Evolutionary conservation across 2,888 invertebrate genomes (phyloP), one percentile per base, ranked within the genome.

Genomic region (Nematopogon swammerdamellus): DNA sequence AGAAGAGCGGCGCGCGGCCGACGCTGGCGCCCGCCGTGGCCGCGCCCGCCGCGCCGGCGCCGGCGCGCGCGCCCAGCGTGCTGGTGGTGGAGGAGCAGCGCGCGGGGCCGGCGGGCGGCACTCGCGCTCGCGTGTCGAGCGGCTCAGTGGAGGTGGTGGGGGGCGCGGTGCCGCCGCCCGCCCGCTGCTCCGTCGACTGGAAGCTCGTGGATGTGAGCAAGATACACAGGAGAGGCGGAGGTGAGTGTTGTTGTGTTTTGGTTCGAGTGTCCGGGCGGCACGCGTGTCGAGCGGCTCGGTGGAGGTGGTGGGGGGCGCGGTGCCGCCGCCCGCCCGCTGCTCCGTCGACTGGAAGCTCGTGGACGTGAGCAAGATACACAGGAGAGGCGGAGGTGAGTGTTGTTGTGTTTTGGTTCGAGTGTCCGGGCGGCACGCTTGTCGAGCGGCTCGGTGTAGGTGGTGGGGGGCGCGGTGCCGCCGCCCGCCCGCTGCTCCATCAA

Each of bases 311-410:
- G 77, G 76, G 48, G 71, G 72, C 17, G 70, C 70, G 0, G 70
- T 76, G 44, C 77, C 79, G 0, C 63, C 72, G 1, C 75, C 80
- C 0, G 74, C 73, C 3, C 60, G 73, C n/a, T n/a, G n/a, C n/a
- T 77, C 77, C 0, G 67, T 77, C 1, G 79, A 80, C 54, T 77
- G 77, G 75, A 79, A 76, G 51, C 64, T 80, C 51, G 76, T 79
- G 45, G 75, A 79, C 42, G 77, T 79, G 61, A 82, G 82, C 68
- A 81, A 77, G 74, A 82, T 82, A 70, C 79, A 79, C 63, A 82
- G 80, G 25, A 25, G 10, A 77, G 73, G 80, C 79, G 56, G n/a
- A n/a, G n/a, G n/a, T n/a, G n/a, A n/a, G n/a, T n/a, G n/a, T n/a
- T n/a, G n/a, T n/a, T n/a, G n/a, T n/a, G n/a, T n/a, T n/a, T n/a